Evolutionary conservation across 1,140 invertebrate species (phyloP), one percentile per base, ranked within the genome.

Genomic region (Cherax destructor): DNA sequence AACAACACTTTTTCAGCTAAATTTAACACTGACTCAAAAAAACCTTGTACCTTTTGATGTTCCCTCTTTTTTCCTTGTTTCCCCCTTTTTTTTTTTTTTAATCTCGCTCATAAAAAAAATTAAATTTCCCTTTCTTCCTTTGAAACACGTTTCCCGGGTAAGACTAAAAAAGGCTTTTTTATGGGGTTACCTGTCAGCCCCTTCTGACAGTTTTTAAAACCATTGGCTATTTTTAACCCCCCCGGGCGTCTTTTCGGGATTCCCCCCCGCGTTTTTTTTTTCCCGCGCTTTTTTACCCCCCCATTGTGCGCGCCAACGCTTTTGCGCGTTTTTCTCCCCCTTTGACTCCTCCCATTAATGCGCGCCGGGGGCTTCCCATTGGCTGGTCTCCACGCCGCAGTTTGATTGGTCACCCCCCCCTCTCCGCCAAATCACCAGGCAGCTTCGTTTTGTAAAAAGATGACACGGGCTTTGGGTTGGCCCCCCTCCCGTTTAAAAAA

Each of bases 111-210:
- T 74, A n/a, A 74, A 80, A 80, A 56, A 24, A n/a, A 21, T 24
- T 74, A 9, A 74, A 74, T 74, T 74, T n/a, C n/a, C 69, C 69
- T 74, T 74, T 1, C 69, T 56, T 49, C 78, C 56, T 56, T 80
- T 80, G 78, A n/a, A 80, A n/a, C 56, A 56, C 49, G 78, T 80
- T 74, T 74, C 30, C 30, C 69, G 30, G 69, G 30, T 74, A 74
- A n/a, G 69, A 74, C 69, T 74, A n/a, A 74, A 74, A 74, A 0
- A 74, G 69, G 24, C 69, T n/a, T n/a, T 74, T 74, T 74, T 9
- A 74, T 30, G 21, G 69, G 69, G 11, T 74, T 74, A 74, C 69
- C n/a, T 74, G 69, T 0, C 24, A 24, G 69, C 69, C 69, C 30
- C 69, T 74, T 74, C 69, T 74, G 69, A 24, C 24, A 24, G 6